Conservation (phyloP, 2,888 invertebrate species). For the Chrysolina haemoptera region DNA sequence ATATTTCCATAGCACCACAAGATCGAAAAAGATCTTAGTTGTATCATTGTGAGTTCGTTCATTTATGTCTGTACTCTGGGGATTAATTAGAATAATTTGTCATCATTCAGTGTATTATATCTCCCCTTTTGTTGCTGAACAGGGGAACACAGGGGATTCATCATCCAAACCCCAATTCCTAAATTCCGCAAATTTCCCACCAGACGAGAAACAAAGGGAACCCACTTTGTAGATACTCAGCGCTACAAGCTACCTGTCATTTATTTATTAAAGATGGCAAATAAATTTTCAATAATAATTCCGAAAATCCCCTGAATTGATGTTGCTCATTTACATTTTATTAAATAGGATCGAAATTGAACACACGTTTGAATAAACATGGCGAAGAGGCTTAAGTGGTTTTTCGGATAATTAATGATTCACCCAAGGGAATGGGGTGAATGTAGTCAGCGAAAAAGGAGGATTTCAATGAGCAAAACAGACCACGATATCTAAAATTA, state of each 20-base stretch:
- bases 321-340: constrained; percentile 36
- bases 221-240: not conserved
- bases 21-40: too few species aligned
- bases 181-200: not conserved
- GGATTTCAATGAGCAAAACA: constrained; percentile 34
- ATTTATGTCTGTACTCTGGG: not conserved
- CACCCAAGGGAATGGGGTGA: constrained; percentile 29
- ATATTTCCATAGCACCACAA: too few species aligned
- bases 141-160: not conserved
- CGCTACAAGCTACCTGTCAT: not conserved
- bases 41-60: not conserved
- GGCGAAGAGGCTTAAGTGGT: constrained; percentile 39
- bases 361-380: constrained; percentile 40
- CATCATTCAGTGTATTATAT: not conserved
- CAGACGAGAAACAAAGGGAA: not conserved
- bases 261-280: constrained; percentile 7
- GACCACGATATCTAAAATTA: constrained; percentile 36
- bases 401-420: constrained; percentile 38
- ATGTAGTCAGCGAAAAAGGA: constrained; percentile 34
- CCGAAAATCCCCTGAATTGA: constrained; percentile 34
- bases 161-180: not conserved
- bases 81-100: not conserved
- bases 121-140: not conserved
- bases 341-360: constrained; percentile 42
- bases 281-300: constrained; percentile 34